Evolutionary conservation across 1,140 invertebrate species (phyloP), one percentile per base, ranked within the genome.

Genomic region (Ceratosolen solmsi): DNA sequence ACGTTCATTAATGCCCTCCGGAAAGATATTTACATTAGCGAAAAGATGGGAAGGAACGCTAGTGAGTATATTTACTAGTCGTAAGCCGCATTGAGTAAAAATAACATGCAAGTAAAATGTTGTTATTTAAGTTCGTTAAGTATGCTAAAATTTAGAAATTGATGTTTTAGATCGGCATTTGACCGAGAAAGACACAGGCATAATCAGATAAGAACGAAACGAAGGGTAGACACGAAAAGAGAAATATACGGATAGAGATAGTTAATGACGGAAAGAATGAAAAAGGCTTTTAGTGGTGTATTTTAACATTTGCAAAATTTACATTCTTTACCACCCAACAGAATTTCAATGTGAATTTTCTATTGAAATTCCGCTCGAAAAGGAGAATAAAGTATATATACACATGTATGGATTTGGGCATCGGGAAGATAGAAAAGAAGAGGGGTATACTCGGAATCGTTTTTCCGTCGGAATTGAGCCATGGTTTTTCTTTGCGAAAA

Each of bases 261-360:
- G 63, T 25, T 1, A 36, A 11, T 1, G n/a, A 15, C 30, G 63
- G 63, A 22, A 9, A 4, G 27, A n/a, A 5, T 8, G 63, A 65
- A 22, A 65, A 11, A 15, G 63, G 75, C 75, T 77, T 77, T 77
- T 77, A 77, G 60, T 41, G 41, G 54, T 51, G 63, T 73, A 73
- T 73, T 73, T 72, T 56, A 73, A 80, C 70, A 80, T 80, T 80
- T 80, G 54, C 36, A 49, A 80, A 80, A 80, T 80, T 80, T 80
- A 80, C 78, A 79, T 79, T 79, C 68, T 79, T 79, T 54, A 54
- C 76, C 54, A 20, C 20, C 51, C 33, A 46, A 36, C 30, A 49
- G 70, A 80, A 73, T 73, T 80, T 60, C 79, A 63, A 80, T 80
- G 79, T 46, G 73, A 80, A 73, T 33, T 79, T 79, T 78, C 36